phyloP scores from a whole-genome alignment of 2,888 invertebrate species.

The Geotrupes spiniger region DNA sequence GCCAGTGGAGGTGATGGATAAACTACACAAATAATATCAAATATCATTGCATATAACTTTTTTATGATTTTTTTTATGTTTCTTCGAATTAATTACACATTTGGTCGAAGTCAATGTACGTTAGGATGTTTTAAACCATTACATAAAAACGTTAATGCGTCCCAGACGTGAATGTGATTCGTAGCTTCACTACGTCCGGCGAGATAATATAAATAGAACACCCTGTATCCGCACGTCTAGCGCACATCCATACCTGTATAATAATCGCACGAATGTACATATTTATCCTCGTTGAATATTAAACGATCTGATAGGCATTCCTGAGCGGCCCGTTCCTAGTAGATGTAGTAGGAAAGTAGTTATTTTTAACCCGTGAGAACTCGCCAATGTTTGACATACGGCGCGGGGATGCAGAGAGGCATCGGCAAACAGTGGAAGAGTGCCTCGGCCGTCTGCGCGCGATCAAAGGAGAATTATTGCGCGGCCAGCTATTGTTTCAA shows the following conservation, averaged over 20 bases:
- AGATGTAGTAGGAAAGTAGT: slow-evolving; percentile 19
- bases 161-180: no score
- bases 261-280: slow-evolving; percentile 24
- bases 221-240: no score
- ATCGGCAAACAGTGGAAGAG: slow-evolving; percentile 48
- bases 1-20: no score
- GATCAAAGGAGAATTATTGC: slow-evolving; percentile 23
- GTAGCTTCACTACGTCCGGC: no score
- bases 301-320: slow-evolving; percentile 21
- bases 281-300: slow-evolving; percentile 19
- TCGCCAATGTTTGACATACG: slow-evolving; percentile 36
- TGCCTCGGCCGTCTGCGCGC: slow-evolving; percentile 28
- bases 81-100: no score
- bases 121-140: no score
- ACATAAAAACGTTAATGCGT: no score
- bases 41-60: no score
- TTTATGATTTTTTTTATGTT: no score
- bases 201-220: no score
- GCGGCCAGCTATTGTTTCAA: slow-evolving; percentile 20
- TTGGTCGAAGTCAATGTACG: no score
- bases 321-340: slow-evolving; percentile 22
- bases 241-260: slow-evolving; percentile 23
- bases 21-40: no score
- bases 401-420: slow-evolving; percentile 47
- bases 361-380: slow-evolving; percentile 29